These are phyloP conservation scores for Standfussiana lucernea DNA, from an alignment of 2,888 invertebrate species.

Conservation along the genomic window DNA sequence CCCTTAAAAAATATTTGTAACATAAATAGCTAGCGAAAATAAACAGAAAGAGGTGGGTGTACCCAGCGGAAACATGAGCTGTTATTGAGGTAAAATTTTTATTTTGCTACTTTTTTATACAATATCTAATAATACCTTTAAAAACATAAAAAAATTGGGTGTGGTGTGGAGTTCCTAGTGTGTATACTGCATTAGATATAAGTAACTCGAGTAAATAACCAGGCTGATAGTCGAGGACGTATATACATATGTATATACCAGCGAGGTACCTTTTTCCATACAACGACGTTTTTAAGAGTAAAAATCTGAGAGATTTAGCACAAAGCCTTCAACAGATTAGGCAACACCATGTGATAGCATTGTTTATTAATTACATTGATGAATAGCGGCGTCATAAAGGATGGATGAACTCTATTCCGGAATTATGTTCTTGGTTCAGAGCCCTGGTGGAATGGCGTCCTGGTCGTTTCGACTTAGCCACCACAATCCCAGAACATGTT, in stretches of 20 bases:
- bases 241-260: too few species aligned
- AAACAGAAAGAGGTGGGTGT: neutral
- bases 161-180: too few species aligned
- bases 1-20: neutral
- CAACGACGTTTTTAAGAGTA: neutral
- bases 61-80: neutral
- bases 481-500: neutral
- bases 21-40: neutral
- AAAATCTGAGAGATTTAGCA: conserved; percentile 29
- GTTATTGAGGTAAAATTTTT: neutral
- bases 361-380: conserved; percentile 48
- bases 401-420: conserved; percentile 20
- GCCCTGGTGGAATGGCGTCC: neutral
- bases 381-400: conserved; percentile 51
- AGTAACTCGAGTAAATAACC: too few species aligned
- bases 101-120: neutral
- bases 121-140: neutral
- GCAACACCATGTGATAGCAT: conserved; percentile 40
- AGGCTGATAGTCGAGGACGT: too few species aligned
- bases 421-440: neutral
- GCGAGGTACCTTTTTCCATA: neutral
- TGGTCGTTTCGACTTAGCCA: neutral
- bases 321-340: conserved; percentile 25
- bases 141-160: neutral
- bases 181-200: too few species aligned